Evolutionary conservation across 2,888 invertebrate genomes (phyloP).

Genomic region (Galerucella calmariensis): DNA sequence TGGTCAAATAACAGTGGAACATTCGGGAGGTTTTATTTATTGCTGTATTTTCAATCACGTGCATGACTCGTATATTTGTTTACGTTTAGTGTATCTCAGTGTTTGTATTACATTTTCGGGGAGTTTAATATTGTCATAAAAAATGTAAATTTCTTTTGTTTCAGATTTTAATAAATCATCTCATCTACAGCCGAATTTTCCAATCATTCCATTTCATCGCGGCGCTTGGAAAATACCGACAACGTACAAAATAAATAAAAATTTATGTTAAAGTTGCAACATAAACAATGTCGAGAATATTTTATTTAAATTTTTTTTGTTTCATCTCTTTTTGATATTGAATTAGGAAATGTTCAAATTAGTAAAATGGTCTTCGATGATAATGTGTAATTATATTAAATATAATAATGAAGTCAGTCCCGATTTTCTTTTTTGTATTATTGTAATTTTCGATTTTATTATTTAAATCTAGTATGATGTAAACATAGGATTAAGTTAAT

Average conservation of each 20-base stretch:
- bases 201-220: slow-evolving; percentile 50
- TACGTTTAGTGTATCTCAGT: no score
- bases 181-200: slow-evolving; percentile 47
- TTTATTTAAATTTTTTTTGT: slow-evolving; percentile 43
- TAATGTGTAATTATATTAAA: slow-evolving; percentile 14
- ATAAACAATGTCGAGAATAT: slow-evolving; percentile 42
- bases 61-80: no score
- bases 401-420: slow-evolving; percentile 23
- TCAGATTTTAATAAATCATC: slow-evolving; percentile 44
- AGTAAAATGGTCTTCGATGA: slow-evolving; percentile 37
- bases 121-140: no score
- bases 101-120: no score
- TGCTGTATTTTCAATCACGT: no score
- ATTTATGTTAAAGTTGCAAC: slow-evolving; percentile 44
- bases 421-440: slow-evolving; percentile 54
- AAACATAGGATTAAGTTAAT: slow-evolving; percentile 56
- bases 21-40: no score
- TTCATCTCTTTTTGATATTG: slow-evolving; percentile 51
- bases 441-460: slow-evolving; percentile 51
- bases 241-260: slow-evolving; percentile 44
- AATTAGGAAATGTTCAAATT: slow-evolving; percentile 36
- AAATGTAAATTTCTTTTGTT: slow-evolving; percentile 11
- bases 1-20: no score
- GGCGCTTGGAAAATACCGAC: slow-evolving; percentile 47
- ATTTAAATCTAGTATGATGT: slow-evolving; percentile 52